These are phyloP conservation scores for Cebus imitator DNA, from an alignment of 2,113 vertebrate genomes.

Conservation along the genomic window DNA sequence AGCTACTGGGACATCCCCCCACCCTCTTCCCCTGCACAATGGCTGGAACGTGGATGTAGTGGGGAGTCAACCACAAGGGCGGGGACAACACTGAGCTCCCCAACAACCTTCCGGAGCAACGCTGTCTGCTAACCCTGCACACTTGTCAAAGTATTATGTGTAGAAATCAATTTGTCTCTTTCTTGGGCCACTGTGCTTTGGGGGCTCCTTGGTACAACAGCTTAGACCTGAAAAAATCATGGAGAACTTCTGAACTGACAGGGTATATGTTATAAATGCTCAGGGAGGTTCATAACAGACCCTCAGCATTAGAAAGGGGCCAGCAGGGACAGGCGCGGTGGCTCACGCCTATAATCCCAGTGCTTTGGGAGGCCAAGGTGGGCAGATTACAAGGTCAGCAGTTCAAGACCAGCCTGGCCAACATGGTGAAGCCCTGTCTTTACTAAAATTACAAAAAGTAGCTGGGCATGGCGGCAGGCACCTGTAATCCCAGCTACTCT, in stretches of 20 bases:
- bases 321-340: background rate
- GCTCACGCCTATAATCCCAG: too few species aligned
- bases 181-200: background rate
- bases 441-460: too few species aligned
- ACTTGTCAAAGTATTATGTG: background rate
- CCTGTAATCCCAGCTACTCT: too few species aligned
- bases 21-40: background rate
- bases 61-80: background rate
- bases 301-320: background rate
- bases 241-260: background rate
- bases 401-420: too few species aligned
- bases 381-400: too few species aligned
- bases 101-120: background rate
- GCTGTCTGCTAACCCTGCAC: background rate
- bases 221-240: background rate
- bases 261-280: background rate
- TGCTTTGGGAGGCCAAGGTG: too few species aligned
- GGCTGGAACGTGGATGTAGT: background rate
- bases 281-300: accelerated
- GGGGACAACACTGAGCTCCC: too few species aligned
- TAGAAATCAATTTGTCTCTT: background rate
- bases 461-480: too few species aligned
- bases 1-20: background rate
- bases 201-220: background rate
- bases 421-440: too few species aligned